These are phyloP conservation scores for Phaethornis superciliosus DNA, from an alignment of 2,113 vertebrate genomes.

Conservation along the genomic window DNA sequence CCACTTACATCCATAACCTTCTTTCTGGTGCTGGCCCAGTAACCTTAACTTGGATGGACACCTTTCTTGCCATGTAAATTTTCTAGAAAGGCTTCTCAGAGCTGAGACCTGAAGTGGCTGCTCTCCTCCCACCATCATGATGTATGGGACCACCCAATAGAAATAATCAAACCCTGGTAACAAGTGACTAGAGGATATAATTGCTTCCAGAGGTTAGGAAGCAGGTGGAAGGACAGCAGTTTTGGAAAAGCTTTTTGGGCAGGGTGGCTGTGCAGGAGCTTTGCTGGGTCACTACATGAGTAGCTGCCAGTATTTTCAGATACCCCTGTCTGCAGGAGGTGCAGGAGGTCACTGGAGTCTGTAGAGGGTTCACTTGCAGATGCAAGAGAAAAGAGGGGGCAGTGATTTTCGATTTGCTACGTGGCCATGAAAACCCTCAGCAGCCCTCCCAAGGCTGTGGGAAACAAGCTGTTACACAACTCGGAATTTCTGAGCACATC, in stretches of 20 bases:
- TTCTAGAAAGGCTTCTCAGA: not conserved
- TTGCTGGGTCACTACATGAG: not conserved
- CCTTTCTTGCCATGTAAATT: not conserved
- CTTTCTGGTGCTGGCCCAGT: rapidly evolving
- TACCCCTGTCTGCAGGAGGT: not conserved
- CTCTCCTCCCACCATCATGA: not conserved
- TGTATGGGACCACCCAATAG: not conserved
- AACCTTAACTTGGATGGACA: not conserved
- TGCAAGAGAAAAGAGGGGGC: not conserved
- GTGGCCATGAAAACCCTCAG: constrained; percentile 42
- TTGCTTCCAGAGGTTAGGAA: not conserved
- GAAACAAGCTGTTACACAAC: constrained; percentile 65
- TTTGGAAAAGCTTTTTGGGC: not conserved
- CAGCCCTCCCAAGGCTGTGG: constrained; percentile 54
- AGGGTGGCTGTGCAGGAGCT: not conserved
- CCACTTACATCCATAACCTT: not conserved
- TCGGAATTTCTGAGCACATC: constrained; percentile 16
- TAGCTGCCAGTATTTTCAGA: not conserved
- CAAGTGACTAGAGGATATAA: not conserved
- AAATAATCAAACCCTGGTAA: not conserved
- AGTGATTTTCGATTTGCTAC: constrained; percentile 6
- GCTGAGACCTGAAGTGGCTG: not conserved
- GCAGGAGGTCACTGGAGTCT: not conserved
- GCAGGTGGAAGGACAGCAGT: not conserved
- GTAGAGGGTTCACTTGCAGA: not conserved